Base-by-base conservation (phyloP, 2,888 invertebrate species). In the Macroteleia sp. region DNA sequence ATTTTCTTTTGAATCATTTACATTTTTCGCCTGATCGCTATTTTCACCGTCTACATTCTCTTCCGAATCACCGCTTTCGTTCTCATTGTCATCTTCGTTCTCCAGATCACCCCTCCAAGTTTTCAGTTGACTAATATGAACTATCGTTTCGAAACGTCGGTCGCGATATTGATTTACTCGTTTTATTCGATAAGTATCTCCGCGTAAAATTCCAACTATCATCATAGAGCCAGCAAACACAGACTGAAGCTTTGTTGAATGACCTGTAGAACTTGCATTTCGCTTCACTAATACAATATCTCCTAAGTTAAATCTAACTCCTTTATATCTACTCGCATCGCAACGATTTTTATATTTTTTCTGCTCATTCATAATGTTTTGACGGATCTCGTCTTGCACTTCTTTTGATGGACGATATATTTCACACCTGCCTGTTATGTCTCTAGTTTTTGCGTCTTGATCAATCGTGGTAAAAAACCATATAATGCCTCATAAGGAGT, bases 221-320 rank as follows among this genome's bases (percentile, higher is more conserved):
- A 39, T 34, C 10, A 44, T 42, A 9, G 62, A 50, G 5, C 54
- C 54, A 8, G 16, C 14, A 44, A 42, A 66, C 1, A 12, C n/a
- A 2, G 17, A 5, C n/a, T 66, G 66, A 19, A 54, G 32, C 30
- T 66, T 66, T 3, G 66, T 66, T 1, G 41, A 50, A 4, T 50
- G 12, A 8, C 48, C 62, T 10, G 62, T 62, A 4, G 62, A 19
- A 4, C 10, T 17, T 0, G 50, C 41, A 9, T 48, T 50, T 8
- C n/a, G n/a, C 32, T 50, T 62, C 2, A 62, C 25, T 25, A 50
- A 62, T 1, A 62, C 48, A 25, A 50, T 62, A n/a, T 62, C 50
- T 1, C 62, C 62, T 9, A 39, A 6, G 1, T 50, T 9, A 17
- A 10, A 62, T 20, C 8, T 22, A 1, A 50, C 50, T 3, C 14